Percentiles rank a stretch among this genome's conserved stretches.
Evolutionary conservation across 2,888 invertebrate species (phyloP).

Genomic region (Julus scanicus): DNA sequence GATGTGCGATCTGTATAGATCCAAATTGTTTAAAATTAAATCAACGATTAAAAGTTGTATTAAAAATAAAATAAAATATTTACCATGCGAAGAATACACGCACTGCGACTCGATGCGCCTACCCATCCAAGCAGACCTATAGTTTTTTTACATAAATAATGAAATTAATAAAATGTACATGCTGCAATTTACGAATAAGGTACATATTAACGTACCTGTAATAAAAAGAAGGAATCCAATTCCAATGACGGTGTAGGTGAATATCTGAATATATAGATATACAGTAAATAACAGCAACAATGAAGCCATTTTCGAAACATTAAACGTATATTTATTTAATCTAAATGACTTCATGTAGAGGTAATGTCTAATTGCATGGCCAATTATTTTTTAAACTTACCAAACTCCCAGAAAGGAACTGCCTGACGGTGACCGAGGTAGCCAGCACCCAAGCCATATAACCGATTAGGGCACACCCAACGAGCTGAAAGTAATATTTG

Average conservation of each 20-base stretch:
- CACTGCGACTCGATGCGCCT: conserved; percentile 63
- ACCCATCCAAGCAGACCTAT: conserved; percentile 64
- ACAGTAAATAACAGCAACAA: background rate
- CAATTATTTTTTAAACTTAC: conserved; percentile 60
- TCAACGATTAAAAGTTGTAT: background rate
- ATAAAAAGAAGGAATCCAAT: conserved; percentile 65
- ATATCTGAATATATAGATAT: conserved; percentile 62
- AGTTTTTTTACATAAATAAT: background rate
- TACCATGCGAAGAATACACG: conserved; percentile 63
- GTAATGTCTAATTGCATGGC: too few species aligned
- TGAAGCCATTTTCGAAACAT: too few species aligned
- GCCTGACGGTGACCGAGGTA: conserved; percentile 65
- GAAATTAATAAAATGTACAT: background rate
- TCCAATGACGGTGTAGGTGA: conserved; percentile 65
- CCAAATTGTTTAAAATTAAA: background rate
- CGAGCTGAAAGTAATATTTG: conserved; percentile 61
- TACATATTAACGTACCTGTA: conserved; percentile 60
- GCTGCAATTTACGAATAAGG: background rate
- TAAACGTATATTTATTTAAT: too few species aligned
- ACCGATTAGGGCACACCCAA: conserved; percentile 64
- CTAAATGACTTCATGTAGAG: too few species aligned
- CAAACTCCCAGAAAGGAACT: conserved; percentile 65
- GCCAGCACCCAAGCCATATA: conserved; percentile 66
- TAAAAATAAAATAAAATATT: conserved; percentile 52
- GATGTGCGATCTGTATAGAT: background rate